These are phyloP conservation scores for Calyptomena viridis DNA, from an alignment of 2,113 vertebrate species.

Conservation along the genomic window DNA sequence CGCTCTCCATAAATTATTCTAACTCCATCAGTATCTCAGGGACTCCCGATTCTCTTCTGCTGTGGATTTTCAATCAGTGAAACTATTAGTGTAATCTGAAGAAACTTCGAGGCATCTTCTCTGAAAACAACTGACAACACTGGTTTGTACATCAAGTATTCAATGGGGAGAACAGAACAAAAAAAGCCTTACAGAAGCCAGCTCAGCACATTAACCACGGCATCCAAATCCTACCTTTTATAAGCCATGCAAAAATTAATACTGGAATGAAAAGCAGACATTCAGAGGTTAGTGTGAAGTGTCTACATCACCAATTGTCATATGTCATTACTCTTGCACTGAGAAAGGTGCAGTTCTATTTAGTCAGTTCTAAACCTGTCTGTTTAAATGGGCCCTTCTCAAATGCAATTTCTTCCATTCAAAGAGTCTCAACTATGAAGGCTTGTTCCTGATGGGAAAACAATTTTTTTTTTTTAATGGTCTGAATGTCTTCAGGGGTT, in stretches of 20 bases:
- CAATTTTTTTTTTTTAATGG: neutral
- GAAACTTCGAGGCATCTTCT: neutral
- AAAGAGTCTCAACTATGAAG: neutral
- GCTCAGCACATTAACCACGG: neutral
- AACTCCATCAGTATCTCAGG: conserved; percentile 37
- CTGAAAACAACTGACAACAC: neutral
- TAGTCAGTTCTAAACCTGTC: neutral
- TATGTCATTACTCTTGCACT: neutral
- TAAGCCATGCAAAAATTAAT: neutral
- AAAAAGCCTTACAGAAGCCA: neutral
- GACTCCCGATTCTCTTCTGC: conserved; percentile 56
- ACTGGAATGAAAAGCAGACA: neutral
- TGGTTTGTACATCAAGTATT: neutral
- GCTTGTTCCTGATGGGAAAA: neutral
- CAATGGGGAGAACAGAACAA: neutral
- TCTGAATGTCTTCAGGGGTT: neutral
- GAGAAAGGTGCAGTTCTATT: neutral
- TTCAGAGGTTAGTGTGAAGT: neutral
- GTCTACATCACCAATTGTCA: neutral
- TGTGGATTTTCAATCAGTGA: conserved; percentile 59
- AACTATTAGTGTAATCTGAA: conserved; percentile 35
- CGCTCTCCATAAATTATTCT: conserved; percentile 67
- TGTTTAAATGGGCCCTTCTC: neutral
- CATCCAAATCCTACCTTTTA: neutral
- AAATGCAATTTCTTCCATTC: neutral